Percentiles rank a stretch among this genome's conserved stretches.
Conservation (phyloP, 2,888 invertebrate species). For the Diadromus collaris region DNA sequence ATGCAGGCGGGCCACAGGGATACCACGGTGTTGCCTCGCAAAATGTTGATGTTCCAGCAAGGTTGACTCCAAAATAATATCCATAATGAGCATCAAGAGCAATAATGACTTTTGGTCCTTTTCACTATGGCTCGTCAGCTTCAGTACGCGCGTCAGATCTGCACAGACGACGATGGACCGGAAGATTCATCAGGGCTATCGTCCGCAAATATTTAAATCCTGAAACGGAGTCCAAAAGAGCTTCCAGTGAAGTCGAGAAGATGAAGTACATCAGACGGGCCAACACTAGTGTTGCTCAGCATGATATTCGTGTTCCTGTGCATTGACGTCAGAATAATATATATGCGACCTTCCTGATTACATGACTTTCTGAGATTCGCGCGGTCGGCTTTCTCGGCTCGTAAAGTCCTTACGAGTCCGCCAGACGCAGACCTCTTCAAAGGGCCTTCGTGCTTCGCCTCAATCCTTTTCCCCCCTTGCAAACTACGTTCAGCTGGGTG, state of each 20-base stretch:
- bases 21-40: too few species aligned
- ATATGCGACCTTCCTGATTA: background rate
- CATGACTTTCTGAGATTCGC: background rate
- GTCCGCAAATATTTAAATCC: background rate
- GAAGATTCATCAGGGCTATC: constrained; percentile 28
- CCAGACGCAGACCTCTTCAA: constrained; percentile 27
- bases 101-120: constrained; percentile 26
- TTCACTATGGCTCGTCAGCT: constrained; percentile 13
- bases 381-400: background rate
- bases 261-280: too few species aligned
- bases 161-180: constrained; percentile 11
- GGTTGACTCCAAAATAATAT: too few species aligned
- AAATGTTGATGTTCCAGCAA: too few species aligned
- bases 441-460: background rate
- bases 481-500: background rate
- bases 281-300: background rate
- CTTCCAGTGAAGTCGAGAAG: background rate
- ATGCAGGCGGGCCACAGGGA: too few species aligned
- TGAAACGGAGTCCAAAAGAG: background rate
- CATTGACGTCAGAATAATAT: background rate
- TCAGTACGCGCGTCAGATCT: constrained; percentile 12
- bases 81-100: constrained; percentile 30
- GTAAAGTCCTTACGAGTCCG: constrained; percentile 22
- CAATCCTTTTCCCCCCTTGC: background rate
- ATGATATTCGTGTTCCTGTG: background rate